Conservation (phyloP, 2,888 invertebrate genomes). For the Luffia ferchaultella region DNA sequence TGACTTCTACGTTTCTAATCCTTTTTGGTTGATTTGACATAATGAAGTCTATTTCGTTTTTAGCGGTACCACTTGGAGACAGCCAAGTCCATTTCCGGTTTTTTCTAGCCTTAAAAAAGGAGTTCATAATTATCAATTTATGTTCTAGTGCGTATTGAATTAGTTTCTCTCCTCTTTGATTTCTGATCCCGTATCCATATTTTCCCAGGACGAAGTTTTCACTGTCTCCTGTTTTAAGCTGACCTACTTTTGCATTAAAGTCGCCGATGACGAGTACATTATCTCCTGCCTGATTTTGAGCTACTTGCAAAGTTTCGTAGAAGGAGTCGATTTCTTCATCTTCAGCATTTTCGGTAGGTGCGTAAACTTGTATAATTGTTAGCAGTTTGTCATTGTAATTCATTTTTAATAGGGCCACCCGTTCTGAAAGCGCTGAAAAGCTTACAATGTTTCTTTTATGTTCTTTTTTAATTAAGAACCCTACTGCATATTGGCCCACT, state of each 20-base stretch:
- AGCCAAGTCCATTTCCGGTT: slow-evolving; percentile 1
- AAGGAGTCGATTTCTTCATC: slow-evolving; percentile 12
- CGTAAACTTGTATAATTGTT: slow-evolving; percentile 15
- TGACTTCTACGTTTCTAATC: slow-evolving; percentile 5
- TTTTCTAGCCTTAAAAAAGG: no score
- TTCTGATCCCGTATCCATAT: slow-evolving; percentile 14
- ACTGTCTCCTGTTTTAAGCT: slow-evolving; percentile 1
- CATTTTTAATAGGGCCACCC: slow-evolving; percentile 12
- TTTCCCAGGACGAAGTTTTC: slow-evolving; percentile 8
- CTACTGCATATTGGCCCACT: slow-evolving; percentile 10
- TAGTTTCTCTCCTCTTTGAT: slow-evolving; percentile 13
- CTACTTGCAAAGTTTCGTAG: slow-evolving; percentile 13
- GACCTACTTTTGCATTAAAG: slow-evolving; percentile 16
- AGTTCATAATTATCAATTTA: slow-evolving; percentile 10
- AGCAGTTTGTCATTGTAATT: not conserved
- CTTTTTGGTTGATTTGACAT: not conserved
- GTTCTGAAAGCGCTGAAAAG: slow-evolving; percentile 11
- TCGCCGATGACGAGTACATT: no score
- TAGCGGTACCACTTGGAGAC: not conserved
- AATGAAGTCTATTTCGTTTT: slow-evolving; percentile 6
- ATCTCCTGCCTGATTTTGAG: slow-evolving; percentile 6
- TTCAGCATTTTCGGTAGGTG: slow-evolving; percentile 14
- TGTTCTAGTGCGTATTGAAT: slow-evolving; percentile 15
- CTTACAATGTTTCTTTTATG: slow-evolving; percentile 10
- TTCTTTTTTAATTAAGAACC: slow-evolving; percentile 13